A percentile compares a stretch with the other conserved stretches of the same genome.
Conservation (phyloP, 2,888 invertebrate genomes). For the Adelognathus sp. region DNA sequence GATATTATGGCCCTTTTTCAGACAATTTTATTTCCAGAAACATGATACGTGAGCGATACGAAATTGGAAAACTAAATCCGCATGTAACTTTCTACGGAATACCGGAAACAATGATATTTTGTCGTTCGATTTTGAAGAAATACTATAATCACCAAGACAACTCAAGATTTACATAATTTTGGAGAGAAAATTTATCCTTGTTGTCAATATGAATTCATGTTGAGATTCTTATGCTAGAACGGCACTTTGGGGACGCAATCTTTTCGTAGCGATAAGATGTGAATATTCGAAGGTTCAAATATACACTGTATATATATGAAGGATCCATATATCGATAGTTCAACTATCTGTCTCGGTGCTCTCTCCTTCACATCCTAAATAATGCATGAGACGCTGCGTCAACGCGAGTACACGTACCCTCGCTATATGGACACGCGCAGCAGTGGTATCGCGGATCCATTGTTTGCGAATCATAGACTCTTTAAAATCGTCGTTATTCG, state of each 20-base stretch:
- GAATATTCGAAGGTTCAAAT: neutral
- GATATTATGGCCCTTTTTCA: no score
- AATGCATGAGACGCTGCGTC: slow-evolving; percentile 60
- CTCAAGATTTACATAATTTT: neutral
- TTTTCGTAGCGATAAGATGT: neutral
- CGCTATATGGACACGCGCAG: slow-evolving; percentile 59
- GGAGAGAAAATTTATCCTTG: neutral
- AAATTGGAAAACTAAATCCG: no score
- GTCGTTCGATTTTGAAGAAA: neutral
- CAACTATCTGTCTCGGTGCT: neutral
- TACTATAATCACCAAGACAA: neutral
- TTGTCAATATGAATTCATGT: neutral
- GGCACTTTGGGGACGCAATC: neutral
- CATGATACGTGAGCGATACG: no score
- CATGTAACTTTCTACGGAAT: no score
- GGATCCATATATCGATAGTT: neutral
- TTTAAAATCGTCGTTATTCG: neutral
- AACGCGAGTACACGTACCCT: slow-evolving; percentile 6
- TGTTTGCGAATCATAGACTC: slow-evolving; percentile 74
- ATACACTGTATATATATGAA: neutral
- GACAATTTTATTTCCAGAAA: no score
- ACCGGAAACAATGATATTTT: no score
- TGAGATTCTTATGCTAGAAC: neutral
- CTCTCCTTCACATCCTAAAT: slow-evolving; percentile 60
- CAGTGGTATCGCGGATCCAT: slow-evolving; percentile 52